These are phyloP conservation scores for Trichoplusia ni DNA, from an alignment of 1,140 invertebrate species.

Conservation along the genomic window DNA sequence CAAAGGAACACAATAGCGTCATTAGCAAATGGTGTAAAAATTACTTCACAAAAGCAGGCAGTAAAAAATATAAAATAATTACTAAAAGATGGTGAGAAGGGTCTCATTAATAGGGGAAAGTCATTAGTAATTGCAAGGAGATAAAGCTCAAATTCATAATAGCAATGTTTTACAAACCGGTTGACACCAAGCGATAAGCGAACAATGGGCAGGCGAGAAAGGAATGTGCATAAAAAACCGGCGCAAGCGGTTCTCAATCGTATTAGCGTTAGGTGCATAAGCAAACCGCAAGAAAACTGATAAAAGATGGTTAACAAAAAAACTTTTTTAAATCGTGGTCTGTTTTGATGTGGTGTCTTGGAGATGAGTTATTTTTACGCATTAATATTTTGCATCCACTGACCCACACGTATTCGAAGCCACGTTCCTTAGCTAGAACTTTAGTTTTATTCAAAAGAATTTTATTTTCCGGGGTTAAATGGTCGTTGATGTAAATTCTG, in stretches of 20 bases:
- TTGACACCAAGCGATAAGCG: too few relatives aligned
- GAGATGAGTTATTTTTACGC: constrained; percentile 28
- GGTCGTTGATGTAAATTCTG: constrained; percentile 36
- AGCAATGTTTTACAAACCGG: too few relatives aligned
- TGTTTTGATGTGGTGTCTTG: too few relatives aligned
- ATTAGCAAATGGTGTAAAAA: too few relatives aligned
- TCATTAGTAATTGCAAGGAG: too few relatives aligned
- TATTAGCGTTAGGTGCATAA: not conserved
- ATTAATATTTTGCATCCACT: constrained; percentile 34
- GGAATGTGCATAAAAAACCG: not conserved
- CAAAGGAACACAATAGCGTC: too few relatives aligned
- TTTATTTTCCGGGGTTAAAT: too few relatives aligned
- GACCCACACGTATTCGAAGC: constrained; percentile 34
- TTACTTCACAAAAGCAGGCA: too few relatives aligned
- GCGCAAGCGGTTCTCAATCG: not conserved
- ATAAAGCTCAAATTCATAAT: too few relatives aligned
- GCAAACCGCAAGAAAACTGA: not conserved
- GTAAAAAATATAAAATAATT: too few relatives aligned
- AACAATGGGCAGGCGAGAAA: not conserved
- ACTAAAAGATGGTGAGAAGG: too few relatives aligned
- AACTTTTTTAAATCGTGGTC: not conserved
- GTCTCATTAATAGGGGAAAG: too few relatives aligned
- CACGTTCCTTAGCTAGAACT: constrained; percentile 25
- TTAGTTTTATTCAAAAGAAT: constrained; percentile 38
- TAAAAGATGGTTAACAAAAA: not conserved